A percentile compares a stretch with the other conserved stretches of the same genome.
Conservation (phyloP, 2,113 vertebrate genomes). For the Gopherus flavomarginatus region DNA sequence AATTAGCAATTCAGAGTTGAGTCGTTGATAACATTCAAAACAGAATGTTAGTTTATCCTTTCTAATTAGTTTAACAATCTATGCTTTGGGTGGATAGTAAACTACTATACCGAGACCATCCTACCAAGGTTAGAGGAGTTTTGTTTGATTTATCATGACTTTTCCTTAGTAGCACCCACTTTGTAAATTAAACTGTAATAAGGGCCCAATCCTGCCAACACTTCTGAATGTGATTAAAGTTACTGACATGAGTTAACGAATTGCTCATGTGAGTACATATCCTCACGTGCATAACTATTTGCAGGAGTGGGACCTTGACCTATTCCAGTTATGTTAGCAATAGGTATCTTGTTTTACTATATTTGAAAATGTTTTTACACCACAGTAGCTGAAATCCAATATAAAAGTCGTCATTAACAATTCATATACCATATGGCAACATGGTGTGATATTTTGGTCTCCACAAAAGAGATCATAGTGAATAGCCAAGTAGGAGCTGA, state of each 20-base stretch:
- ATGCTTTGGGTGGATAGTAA: background rate
- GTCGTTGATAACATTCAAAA: background rate
- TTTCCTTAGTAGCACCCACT: background rate
- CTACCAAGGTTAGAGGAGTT: background rate
- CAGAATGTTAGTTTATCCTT: background rate
- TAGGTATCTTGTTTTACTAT: background rate
- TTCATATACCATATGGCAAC: fast-evolving
- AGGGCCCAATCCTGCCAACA: background rate
- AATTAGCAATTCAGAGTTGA: fast-evolving
- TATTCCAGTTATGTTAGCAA: background rate
- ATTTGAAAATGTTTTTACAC: background rate
- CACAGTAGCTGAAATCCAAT: constrained; percentile 12
- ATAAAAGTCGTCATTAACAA: background rate
- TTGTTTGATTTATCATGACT: background rate
- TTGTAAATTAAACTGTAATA: background rate
- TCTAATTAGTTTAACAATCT: background rate
- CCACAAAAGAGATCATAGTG: background rate
- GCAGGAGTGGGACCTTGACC: too few species aligned
- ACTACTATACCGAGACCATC: background rate
- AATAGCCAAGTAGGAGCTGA: constrained; percentile 24
- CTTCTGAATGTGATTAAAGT: background rate
- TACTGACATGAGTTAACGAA: too few species aligned
- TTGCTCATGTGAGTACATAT: background rate
- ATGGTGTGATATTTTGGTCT: background rate
- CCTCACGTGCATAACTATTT: background rate